Evolutionary conservation across 2,113 vertebrate species (phyloP).

Genomic region (Engraulis encrasicolus): DNA sequence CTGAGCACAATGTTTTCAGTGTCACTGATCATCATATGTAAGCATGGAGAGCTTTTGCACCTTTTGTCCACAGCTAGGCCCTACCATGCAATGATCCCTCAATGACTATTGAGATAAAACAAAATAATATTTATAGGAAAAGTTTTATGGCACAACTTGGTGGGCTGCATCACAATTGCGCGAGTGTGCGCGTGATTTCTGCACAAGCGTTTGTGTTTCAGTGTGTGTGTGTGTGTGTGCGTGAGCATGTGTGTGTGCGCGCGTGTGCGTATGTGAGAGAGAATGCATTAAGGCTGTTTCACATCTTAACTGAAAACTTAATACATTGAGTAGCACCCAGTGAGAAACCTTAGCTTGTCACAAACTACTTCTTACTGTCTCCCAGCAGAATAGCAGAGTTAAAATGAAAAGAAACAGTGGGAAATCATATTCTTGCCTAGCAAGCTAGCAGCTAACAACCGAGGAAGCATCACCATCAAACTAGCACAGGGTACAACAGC

Average conservation of each 20-base stretch:
- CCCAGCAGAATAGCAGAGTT: background rate
- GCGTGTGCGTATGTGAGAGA: background rate
- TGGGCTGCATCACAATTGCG: background rate
- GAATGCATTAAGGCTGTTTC: background rate
- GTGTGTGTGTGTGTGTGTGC: no score
- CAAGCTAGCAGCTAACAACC: background rate
- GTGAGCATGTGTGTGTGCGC: background rate
- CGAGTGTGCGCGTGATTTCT: background rate
- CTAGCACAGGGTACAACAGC: background rate
- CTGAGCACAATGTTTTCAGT: slow-evolving; percentile 16
- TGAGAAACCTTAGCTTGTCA: background rate
- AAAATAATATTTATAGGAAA: background rate
- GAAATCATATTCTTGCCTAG: background rate
- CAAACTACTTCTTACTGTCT: background rate
- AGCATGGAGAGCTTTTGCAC: background rate
- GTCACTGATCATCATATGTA: background rate
- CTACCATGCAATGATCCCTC: background rate
- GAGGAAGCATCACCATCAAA: background rate
- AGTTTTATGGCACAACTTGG: background rate
- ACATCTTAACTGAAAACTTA: background rate
- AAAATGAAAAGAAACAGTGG: background rate
- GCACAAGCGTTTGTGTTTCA: background rate
- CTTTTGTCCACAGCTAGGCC: background rate
- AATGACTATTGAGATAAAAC: background rate
- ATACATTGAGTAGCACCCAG: background rate